Conservation (phyloP, 2,888 invertebrate genomes). For the Lamellibrachia columna region DNA sequence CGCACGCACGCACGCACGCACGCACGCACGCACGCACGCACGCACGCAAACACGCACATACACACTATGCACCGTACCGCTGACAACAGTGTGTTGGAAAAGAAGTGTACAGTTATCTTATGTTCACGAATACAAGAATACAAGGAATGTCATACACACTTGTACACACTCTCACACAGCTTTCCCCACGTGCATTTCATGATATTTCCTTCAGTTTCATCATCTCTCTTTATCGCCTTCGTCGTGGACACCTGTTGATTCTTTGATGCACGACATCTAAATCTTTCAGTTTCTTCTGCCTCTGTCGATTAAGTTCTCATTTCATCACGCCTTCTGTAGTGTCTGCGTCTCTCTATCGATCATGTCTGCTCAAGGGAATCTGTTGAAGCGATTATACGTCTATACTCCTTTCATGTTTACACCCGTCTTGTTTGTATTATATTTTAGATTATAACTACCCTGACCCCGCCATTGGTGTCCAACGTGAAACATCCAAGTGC, state of each 20-base stretch:
- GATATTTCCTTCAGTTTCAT: not conserved
- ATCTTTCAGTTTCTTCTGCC: not conserved
- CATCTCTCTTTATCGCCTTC: not conserved
- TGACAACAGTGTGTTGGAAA: no score
- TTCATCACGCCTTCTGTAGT: not conserved
- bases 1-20: not conserved
- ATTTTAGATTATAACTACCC: no score
- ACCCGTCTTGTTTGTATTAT: no score
- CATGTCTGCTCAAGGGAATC: not conserved
- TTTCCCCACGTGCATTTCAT: not conserved
- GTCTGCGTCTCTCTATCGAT: not conserved
- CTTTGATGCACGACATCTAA: conserved; percentile 12
- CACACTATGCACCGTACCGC: no score
- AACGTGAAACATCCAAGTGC: not conserved
- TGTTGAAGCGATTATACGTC: not conserved
- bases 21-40: not conserved
- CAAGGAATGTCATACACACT: no score
- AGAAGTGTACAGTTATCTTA: no score
- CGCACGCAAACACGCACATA: not conserved
- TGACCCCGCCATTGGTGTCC: not conserved
- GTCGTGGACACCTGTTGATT: not conserved
- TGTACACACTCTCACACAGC: not conserved
- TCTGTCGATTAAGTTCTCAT: not conserved
- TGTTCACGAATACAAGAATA: no score
- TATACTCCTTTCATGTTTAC: not conserved